Evolutionary conservation across 2,797 vertebrate species (phyloP).

Genomic region (Aselliscus stoliczkanus): DNA sequence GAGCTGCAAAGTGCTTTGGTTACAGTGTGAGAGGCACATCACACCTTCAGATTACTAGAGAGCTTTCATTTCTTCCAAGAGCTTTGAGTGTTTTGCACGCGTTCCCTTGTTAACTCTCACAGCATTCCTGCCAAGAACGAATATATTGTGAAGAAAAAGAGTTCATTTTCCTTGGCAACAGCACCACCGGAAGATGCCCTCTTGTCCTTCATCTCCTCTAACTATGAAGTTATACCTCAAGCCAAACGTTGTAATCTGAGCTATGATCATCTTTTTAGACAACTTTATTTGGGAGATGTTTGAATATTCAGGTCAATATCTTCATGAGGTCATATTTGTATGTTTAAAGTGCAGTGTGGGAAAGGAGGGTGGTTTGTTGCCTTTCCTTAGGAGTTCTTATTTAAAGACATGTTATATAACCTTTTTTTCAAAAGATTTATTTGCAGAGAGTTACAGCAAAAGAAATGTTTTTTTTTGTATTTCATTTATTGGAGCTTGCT

Average conservation of each 20-base stretch:
- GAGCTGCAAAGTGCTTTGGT: constrained; percentile 1
- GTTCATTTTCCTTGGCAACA: not conserved
- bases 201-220: constrained; percentile 16
- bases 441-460: constrained; percentile 13
- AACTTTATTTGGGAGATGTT: not conserved
- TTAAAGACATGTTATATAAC: not conserved
- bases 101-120: constrained; percentile 45
- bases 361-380: not conserved
- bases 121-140: constrained; percentile 26
- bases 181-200: not conserved
- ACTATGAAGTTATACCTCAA: not conserved
- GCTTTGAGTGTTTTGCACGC: not conserved
- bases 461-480: not conserved
- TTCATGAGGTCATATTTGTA: not conserved
- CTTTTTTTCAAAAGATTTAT: not conserved
- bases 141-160: constrained; percentile 8
- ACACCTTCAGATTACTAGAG: constrained; percentile 41
- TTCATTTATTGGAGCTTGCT: not conserved
- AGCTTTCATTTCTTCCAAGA: constrained; percentile 16
- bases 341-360: constrained; percentile 11
- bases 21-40: constrained; percentile 31
- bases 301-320: not conserved
- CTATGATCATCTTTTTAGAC: not conserved
- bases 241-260: not conserved
- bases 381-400: constrained; percentile 24